Evolutionary conservation across 2,797 vertebrate genomes (phyloP).

Genomic region (Eospalax fontanierii): DNA sequence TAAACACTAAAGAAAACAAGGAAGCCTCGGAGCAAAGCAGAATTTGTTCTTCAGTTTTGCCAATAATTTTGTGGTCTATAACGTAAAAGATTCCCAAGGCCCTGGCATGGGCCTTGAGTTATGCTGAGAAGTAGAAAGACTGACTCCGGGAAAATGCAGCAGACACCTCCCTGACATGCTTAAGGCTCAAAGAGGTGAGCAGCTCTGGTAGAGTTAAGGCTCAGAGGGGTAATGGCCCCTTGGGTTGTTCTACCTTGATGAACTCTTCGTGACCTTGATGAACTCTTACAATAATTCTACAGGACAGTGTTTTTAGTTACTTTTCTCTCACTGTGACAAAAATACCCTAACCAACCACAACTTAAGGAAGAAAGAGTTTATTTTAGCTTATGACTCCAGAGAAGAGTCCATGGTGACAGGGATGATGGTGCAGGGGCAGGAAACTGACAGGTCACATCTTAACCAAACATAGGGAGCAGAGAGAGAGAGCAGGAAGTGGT

Average conservation of each 20-base stretch:
- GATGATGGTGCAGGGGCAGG: not conserved
- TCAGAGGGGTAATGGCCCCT: too few species aligned
- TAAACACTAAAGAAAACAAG: not conserved
- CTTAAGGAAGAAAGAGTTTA: not conserved
- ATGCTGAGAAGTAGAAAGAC: not conserved
- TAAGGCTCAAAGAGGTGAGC: not conserved
- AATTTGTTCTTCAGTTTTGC: not conserved
- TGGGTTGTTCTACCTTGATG: too few species aligned
- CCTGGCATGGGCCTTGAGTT: not conserved
- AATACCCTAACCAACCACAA: not conserved
- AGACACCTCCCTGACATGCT: too few species aligned
- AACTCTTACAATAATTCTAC: not conserved
- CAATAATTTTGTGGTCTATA: not conserved
- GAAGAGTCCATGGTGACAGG: too few species aligned
- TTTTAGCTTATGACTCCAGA: not conserved
- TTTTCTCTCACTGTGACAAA: not conserved
- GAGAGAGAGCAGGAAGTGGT: not conserved
- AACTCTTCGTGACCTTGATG: not conserved
- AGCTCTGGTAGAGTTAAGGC: too few species aligned
- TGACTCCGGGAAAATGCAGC: not conserved
- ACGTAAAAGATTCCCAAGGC: not conserved
- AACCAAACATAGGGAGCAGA: not conserved
- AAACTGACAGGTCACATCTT: too few species aligned
- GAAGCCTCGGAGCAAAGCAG: not conserved
- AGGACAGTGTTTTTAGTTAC: not conserved